Percentiles rank a stretch among this genome's conserved stretches.
These are phyloP conservation scores for Archegozetes longisetosus DNA, from an alignment of 1,140 invertebrate species.

Conservation along the genomic window DNA sequence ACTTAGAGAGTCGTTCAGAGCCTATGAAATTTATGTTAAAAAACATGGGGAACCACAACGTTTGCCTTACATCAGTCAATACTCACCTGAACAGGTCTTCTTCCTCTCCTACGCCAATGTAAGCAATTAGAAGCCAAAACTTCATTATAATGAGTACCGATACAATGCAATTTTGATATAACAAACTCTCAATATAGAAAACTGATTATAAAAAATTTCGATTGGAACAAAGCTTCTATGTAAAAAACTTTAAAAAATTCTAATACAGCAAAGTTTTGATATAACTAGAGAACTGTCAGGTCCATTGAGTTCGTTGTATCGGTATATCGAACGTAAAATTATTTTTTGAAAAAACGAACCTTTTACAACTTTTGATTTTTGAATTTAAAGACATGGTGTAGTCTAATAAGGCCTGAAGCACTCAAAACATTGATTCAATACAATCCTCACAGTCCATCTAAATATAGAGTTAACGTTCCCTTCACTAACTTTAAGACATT, in stretches of 20 bases:
- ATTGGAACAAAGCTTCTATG: too few relatives aligned
- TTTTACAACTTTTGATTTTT: not conserved
- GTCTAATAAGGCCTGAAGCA: conserved; percentile 15
- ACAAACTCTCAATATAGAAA: too few relatives aligned
- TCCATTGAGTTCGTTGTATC: too few relatives aligned
- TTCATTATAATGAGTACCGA: too few relatives aligned
- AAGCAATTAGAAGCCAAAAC: not conserved
- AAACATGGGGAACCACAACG: not conserved
- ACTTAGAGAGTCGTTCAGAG: conserved; percentile 34
- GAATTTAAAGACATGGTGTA: conserved; percentile 34
- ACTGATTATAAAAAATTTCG: too few relatives aligned
- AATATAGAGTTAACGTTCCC: conserved; percentile 35
- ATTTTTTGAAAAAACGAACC: not conserved
- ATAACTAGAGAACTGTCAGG: too few relatives aligned
- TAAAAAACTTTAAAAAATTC: too few relatives aligned
- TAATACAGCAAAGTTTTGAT: too few relatives aligned
- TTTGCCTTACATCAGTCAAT: conserved; percentile 15
- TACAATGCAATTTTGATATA: too few relatives aligned
- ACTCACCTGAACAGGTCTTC: conserved; percentile 19
- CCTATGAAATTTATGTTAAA: conserved; percentile 8
- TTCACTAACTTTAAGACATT: conserved; percentile 16
- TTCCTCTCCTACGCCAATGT: conserved; percentile 23
- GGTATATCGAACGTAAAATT: conserved; percentile 9
- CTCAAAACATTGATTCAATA: not conserved
- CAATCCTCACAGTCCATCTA: conserved; percentile 25